Percentiles rank a stretch among this genome's conserved stretches.
Conservation (phyloP, 2,888 invertebrate genomes). For the Enchytraeus crypticus region DNA sequence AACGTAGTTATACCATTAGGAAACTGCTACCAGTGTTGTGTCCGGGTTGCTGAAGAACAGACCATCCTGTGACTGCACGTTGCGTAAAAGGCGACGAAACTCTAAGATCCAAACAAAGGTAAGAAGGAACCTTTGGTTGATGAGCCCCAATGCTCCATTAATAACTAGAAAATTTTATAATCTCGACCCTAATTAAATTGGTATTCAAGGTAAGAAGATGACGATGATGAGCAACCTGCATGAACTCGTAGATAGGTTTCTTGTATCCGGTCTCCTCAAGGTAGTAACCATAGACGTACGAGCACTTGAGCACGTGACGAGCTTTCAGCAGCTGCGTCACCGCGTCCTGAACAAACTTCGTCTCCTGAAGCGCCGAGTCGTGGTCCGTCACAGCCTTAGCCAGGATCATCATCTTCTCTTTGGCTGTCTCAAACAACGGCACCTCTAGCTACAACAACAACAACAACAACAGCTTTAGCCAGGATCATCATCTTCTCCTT, state of each 20-base stretch:
- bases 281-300: slow-evolving; percentile 63
- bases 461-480: slow-evolving; percentile 54
- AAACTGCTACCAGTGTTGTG: too few relatives aligned
- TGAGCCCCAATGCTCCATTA: background rate
- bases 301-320: slow-evolving; percentile 58
- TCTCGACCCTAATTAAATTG: too few relatives aligned
- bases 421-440: slow-evolving; percentile 55
- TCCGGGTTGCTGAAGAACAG: too few relatives aligned
- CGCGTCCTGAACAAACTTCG: slow-evolving; percentile 59
- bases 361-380: slow-evolving; percentile 43
- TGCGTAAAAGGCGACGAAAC: too few relatives aligned
- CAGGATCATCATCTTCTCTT: slow-evolving; percentile 58
- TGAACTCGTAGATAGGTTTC: slow-evolving; percentile 61
- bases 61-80: too few relatives aligned
- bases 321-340: slow-evolving; percentile 59
- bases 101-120: too few relatives aligned
- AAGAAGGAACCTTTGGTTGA: too few relatives aligned
- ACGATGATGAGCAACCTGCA: slow-evolving; percentile 56
- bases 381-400: slow-evolving; percentile 52
- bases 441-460: slow-evolving; percentile 56
- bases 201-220: too few relatives aligned
- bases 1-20: too few relatives aligned
- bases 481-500: slow-evolving; percentile 59
- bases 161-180: too few relatives aligned
- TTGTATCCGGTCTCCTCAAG: slow-evolving; percentile 59